Conservation (phyloP, 2,113 vertebrate genomes). For the Camelus dromedarius region DNA sequence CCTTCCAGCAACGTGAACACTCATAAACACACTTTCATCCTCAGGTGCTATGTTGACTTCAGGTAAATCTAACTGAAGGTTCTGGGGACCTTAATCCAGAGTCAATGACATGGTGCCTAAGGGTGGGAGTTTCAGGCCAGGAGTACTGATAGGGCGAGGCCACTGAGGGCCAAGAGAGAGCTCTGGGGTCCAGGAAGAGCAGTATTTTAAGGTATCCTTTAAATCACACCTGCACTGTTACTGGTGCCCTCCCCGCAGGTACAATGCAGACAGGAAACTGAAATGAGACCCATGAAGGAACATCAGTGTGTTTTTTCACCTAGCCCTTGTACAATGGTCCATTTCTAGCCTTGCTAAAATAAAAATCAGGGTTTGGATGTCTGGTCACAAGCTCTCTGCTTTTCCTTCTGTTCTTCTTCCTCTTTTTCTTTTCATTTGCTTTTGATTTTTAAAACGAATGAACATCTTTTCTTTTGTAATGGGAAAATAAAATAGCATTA, state of each 20-base stretch:
- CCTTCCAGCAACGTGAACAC: not conserved
- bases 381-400: not conserved
- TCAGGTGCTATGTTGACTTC: not conserved
- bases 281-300: not conserved
- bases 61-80: not conserved
- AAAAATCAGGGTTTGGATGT: not conserved
- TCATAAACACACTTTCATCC: not conserved
- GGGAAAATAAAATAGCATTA: not conserved
- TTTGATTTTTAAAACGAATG: constrained; percentile 24
- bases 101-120: not conserved
- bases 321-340: not conserved
- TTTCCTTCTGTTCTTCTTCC: not conserved
- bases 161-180: not conserved
- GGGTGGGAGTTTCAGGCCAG: not conserved
- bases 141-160: not conserved
- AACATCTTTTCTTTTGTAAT: not conserved
- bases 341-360: not conserved
- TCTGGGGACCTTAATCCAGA: not conserved
- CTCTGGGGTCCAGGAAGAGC: not conserved
- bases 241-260: not conserved
- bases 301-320: not conserved
- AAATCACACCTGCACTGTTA: not conserved
- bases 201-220: not conserved
- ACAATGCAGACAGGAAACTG: not conserved
- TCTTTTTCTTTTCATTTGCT: not conserved